These are phyloP conservation scores for Amorpha juglandis DNA, from an alignment of 2,888 invertebrate species.

Conservation along the genomic window DNA sequence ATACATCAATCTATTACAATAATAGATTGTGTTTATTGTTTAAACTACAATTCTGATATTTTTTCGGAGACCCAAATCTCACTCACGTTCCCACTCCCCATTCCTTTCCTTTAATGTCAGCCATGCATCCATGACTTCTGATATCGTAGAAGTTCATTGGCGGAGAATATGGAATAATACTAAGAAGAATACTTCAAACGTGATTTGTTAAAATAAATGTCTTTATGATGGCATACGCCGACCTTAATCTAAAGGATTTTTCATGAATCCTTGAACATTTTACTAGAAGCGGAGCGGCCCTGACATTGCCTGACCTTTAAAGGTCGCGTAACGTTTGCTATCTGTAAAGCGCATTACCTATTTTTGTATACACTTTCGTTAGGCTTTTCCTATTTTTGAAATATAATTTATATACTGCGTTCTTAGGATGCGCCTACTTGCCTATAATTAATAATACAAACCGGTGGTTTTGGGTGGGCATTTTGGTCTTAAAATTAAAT, in stretches of 20 bases:
- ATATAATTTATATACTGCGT: constrained; percentile 5
- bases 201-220: too few species aligned
- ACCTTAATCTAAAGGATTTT: background rate
- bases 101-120: too few species aligned
- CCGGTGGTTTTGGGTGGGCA: background rate
- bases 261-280: background rate
- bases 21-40: too few species aligned
- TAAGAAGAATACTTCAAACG: too few species aligned
- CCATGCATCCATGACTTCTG: too few species aligned
- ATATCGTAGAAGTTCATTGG: too few species aligned
- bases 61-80: too few species aligned
- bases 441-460: background rate
- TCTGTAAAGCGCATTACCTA: background rate
- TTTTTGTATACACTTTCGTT: background rate
- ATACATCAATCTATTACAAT: too few species aligned
- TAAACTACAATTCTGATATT: too few species aligned
- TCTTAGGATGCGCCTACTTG: background rate
- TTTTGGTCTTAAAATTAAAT: too few species aligned
- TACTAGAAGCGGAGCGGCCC: background rate
- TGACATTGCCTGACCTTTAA: background rate
- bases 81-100: too few species aligned
- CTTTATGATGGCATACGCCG: background rate
- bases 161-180: too few species aligned
- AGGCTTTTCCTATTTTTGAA: background rate
- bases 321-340: constrained; percentile 10